Conservation (phyloP, 2,888 invertebrate genomes). For the Brachypalpus laphriformis region DNA sequence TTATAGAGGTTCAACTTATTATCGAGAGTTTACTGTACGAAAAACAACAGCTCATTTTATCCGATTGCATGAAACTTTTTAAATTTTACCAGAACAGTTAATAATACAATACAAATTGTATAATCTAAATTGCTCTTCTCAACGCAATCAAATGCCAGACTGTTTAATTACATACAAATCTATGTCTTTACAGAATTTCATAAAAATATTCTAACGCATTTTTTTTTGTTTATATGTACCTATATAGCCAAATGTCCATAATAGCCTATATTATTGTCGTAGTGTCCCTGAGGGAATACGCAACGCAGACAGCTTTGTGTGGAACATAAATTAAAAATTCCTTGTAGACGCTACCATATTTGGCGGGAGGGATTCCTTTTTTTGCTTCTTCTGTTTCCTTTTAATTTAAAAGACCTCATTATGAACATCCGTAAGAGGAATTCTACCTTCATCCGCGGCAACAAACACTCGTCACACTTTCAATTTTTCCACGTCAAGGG, state of each 20-base stretch:
- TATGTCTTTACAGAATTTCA: not conserved
- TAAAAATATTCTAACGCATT: slow-evolving; percentile 39
- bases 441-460: slow-evolving; percentile 34
- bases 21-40: too few relatives aligned
- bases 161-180: too few relatives aligned
- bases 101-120: too few relatives aligned
- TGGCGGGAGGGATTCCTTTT: slow-evolving; percentile 50
- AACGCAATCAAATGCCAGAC: too few relatives aligned
- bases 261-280: slow-evolving; percentile 50
- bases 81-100: too few relatives aligned
- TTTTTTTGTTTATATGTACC: slow-evolving; percentile 16
- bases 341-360: slow-evolving; percentile 64
- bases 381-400: slow-evolving; percentile 46
- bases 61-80: too few relatives aligned
- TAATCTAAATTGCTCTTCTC: too few relatives aligned
- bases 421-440: slow-evolving; percentile 60
- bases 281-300: slow-evolving; percentile 38
- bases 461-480: slow-evolving; percentile 59
- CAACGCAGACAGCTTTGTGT: slow-evolving; percentile 51
- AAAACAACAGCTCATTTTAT: too few relatives aligned
- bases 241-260: slow-evolving; percentile 58
- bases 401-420: slow-evolving; percentile 67
- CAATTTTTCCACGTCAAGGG: slow-evolving; percentile 64
- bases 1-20: too few relatives aligned
- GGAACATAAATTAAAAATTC: slow-evolving; percentile 66